phyloP scores from a whole-genome alignment of 1,140 invertebrate genomes.

The Platorchestia sp. region DNA sequence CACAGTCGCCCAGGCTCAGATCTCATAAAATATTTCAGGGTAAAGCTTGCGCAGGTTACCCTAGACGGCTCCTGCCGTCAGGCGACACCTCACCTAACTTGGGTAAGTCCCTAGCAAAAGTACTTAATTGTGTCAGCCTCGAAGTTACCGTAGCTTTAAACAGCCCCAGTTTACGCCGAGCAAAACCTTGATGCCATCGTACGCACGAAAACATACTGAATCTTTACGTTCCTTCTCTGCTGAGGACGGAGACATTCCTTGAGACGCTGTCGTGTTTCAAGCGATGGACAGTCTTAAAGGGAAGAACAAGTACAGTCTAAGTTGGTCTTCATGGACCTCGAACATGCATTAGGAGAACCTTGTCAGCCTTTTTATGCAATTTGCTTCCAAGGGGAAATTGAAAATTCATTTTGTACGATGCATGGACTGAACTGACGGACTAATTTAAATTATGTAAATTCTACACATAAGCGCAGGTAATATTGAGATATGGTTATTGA shows the following conservation, averaged over 20 bases:
- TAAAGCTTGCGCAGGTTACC: not conserved
- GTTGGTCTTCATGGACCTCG: not conserved
- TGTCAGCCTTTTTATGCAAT: not conserved
- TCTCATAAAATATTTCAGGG: not conserved
- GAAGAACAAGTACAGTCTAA: not conserved
- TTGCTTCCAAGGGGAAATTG: not conserved
- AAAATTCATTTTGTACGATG: not conserved
- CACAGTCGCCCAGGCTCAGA: not conserved
- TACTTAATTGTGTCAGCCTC: constrained; percentile 48
- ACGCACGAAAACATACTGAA: not conserved
- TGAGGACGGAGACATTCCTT: not conserved
- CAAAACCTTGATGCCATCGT: not conserved
- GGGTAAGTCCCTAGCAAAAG: not conserved
- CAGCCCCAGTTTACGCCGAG: not conserved
- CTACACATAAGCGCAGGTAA: too few relatives aligned
- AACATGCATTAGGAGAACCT: not conserved
- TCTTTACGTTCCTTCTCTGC: not conserved
- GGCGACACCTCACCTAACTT: constrained; percentile 29
- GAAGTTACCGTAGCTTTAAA: constrained; percentile 52
- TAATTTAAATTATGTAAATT: too few relatives aligned
- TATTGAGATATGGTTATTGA: not conserved
- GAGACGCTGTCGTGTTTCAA: not conserved
- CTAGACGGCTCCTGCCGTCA: not conserved
- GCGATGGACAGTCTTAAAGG: not conserved
- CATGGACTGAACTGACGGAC: not conserved